Base-by-base conservation (phyloP, 2,888 invertebrate species). In the Anthrax anthrax region DNA sequence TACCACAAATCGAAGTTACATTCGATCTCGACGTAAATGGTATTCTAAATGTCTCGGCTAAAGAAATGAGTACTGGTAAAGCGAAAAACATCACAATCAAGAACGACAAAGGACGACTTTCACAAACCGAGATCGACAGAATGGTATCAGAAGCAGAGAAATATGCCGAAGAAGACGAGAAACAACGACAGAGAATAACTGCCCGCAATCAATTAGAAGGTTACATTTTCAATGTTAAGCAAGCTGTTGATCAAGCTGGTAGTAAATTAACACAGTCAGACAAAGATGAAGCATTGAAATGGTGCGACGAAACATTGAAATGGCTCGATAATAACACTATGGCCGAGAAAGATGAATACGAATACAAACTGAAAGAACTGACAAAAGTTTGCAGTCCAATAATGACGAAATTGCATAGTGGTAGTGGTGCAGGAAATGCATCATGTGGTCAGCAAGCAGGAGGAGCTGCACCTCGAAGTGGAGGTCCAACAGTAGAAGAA, bases 21-120 rank as follows among this genome's bases (percentile, higher is more conserved):
- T 84, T 84, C 62, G 57, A 58, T 34, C 80, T 81, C 58, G 91
- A 94, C 59, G 90, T 90, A 42, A 90, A 95, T 68, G 94, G 94
- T 62, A 94, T 94, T 67, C 70, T 95, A 52, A 87, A 86, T 61
- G 88, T 89, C 4, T 79, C 84, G 0, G 88, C 87, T 16, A 74
- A 78, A 47, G 76, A 76, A 49, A 75, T 73, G 58, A 72, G 74
- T 56, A 73, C 74, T 3, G 76, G 73, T 14, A 79, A 80, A 52
- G 75, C 74, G 52, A 80, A 78, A 63, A 79, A 80, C 60, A 84
- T 86, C 50, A 80, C 81, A 39, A 86, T 86, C 51, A 81, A 80
- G 60, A 85, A 85, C 66, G 83, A 85, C 69, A 81, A 79, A 57
- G 83, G 84, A 0, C 72, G 84, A 5, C 69, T 86, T 43, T 81